Base-by-base conservation (phyloP, 2,113 vertebrate species). In the Hystrix cristata region DNA sequence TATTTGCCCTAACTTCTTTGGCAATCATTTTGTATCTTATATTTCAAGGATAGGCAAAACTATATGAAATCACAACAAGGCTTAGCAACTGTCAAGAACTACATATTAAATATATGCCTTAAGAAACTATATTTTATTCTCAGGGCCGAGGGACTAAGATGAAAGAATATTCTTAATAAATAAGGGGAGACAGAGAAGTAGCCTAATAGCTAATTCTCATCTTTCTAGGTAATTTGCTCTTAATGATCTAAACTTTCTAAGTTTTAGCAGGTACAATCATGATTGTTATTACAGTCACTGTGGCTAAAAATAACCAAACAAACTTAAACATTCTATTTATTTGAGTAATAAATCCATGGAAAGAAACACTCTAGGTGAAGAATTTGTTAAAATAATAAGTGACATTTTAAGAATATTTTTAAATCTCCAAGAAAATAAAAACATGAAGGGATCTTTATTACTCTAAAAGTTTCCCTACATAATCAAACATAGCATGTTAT, bases 351-450 rank as follows among this genome's bases (percentile, higher is more conserved):
- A 71, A 55, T 88, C n/a, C n/a, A 53, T 19, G 34, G 48, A 87
- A 80, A 87, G 27, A 93, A 94, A 82, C 3, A 51, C 51, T 64
- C 27, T 80, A 3, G 8, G 62, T 86, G 11, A 23, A 67, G 16
- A 94, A 93, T 69, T 81, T 76, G 76, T 72, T 62, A 43, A 93
- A 80, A 82, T 79, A 90, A 71, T 60, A 62, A 84, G 51, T 79
- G 67, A 48, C n/a, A 51, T 83, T 86, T 86, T 88, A 81, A 93
- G 5, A 16, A 87, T 43, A 3, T n/a, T 79, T 93, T 51, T 91
- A 83, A 90, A 27, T 69, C 57, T 96, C 3, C 80, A 19, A 79
- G 43, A 51, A 21, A 11, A 81, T 60, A 14, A 94, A 69, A 38
- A 51, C 46, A 86, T 53, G 13, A 82, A 72, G 14, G 21, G 5